These are phyloP conservation scores for Cheilosia vernalis DNA, from an alignment of 2,888 invertebrate genomes.

Conservation along the genomic window DNA sequence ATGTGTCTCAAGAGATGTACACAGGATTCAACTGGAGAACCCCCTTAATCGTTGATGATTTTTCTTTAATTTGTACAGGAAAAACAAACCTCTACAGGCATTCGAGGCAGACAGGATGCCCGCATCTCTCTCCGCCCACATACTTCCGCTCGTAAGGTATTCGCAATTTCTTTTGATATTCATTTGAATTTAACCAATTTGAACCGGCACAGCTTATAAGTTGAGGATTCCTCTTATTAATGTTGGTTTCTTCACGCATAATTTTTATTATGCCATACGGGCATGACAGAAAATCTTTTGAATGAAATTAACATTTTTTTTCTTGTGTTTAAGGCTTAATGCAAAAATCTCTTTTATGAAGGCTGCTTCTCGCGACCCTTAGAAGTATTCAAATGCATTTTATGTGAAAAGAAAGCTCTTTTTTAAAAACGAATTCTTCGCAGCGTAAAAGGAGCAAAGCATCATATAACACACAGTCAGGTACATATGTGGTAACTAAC, in stretches of 20 bases:
- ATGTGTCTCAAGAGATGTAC: conserved; percentile 51
- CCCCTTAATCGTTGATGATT: conserved; percentile 9
- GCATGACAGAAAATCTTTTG: conserved; percentile 22
- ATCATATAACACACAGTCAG: background rate
- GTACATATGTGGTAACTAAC: background rate
- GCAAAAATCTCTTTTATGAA: conserved; percentile 9
- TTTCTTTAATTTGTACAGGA: conserved; percentile 6
- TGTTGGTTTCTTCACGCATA: conserved; percentile 2
- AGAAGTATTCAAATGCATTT: background rate
- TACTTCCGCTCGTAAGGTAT: background rate
- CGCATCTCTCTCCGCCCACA: background rate
- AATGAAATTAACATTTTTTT: conserved; percentile 41
- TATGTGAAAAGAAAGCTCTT: background rate
- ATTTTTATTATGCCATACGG: conserved; percentile 29
- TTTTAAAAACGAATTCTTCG: conserved; percentile 4
- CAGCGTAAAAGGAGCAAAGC: conserved; percentile 15
- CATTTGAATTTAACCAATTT: conserved; percentile 38
- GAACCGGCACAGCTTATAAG: background rate
- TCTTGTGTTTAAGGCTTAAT: background rate
- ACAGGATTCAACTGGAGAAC: conserved; percentile 7
- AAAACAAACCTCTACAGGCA: no score
- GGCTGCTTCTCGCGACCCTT: conserved; percentile 7
- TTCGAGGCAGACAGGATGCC: background rate
- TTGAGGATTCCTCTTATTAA: conserved; percentile 13
- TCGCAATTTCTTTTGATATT: conserved; percentile 30